Base-by-base conservation (phyloP, 2,888 invertebrate genomes). In the Timandra comae region DNA sequence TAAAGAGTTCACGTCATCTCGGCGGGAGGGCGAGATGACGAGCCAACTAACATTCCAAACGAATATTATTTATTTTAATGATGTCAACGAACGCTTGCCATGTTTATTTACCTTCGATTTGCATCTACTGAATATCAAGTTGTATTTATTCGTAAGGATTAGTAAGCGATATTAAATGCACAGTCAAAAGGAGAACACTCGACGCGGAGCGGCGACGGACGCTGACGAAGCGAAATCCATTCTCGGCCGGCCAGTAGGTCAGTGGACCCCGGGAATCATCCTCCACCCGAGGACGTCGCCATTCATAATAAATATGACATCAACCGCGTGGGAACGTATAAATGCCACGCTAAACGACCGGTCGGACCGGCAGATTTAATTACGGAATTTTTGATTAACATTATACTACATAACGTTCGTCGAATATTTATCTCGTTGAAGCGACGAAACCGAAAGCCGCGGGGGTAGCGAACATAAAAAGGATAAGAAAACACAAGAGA, bases 231-330 rank as follows among this genome's bases (percentile, higher is more conserved):
- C 79, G 63, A 69, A 76, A 78, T 63, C 54, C 59, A 57, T 60
- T 63, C 56, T 55, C 40, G 56, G 54, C 51, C 46, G 54, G 63
- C 61, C 67, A 72, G 63, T 77, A 74, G 81, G 80, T 80, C 80
- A 78, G 63, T 72, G 71, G 74, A 72, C 64, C 65, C 56, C 49
- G 46, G 39, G 57, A 49, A 30, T 33, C 16, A 16, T 38, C 41
- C 38, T 35, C 26, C 36, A 37, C 42, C 60, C 61, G 52, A 60
- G 65, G 70, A 70, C 62, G 60, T 62, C 68, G 56, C 64, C 72
- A 67, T 68, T 74, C 71, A 76, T 77, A 76, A 80, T 79, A 74
- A 76, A 79, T 77, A 76, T 75, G 79, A 81, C 79, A 80, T 81
- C 77, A 82, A 79, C 73, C 67, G 73, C 81, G 82, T 82, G 82